Evolutionary conservation across 2,113 vertebrate species (phyloP), one percentile per base, ranked within the genome.

Genomic region (Pelecanoides urinatrix): DNA sequence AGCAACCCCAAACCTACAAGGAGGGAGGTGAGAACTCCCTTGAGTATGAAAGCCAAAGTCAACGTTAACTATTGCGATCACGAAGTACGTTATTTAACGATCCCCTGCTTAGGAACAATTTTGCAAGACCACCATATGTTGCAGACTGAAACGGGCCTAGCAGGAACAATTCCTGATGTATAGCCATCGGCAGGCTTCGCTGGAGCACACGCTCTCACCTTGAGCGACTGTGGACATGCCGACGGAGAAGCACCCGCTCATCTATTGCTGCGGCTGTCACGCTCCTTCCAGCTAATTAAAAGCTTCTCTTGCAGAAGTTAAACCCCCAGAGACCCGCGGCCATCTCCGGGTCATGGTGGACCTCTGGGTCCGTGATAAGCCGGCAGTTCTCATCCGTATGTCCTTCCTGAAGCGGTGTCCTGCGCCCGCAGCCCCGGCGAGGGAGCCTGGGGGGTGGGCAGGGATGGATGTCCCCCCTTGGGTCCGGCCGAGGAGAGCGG

Each of bases 1-100:
- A 34, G 40, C 53, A 90, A 47, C 30, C 25, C 23, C 21, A 13
- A 6, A 11, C 16, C 27, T 19, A 3, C 25, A 2, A 1, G 34
- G 45, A 36, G 14, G 30, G 22, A 16, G 61, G 7, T 3, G n/a
- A 49, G 49, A 38, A 9, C 42, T 58, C 50, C 36, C 65, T 4
- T 6, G n/a, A 49, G 62, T 3, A 16, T 27, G 6, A 55, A 26
- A 81, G 38, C 8, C 32, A 3, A 81, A 71, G 50, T 17, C 84
- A 50, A 0, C 0, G 0, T 6, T 19, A 3, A 16, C 1, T 21
- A 25, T 36, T 38, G 50, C 2, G 1, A 7, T 12, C 9, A 13
- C 0, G 3, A 36, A 34, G 50, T 5, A 3, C 2, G 4, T 27
- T 66, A 32, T 42, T 49, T 32, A 25, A 21, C 1, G 36, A 40